Evolutionary conservation across 2,888 invertebrate species (phyloP), one percentile per base, ranked within the genome.

Genomic region (Drosophila neutralis): DNA sequence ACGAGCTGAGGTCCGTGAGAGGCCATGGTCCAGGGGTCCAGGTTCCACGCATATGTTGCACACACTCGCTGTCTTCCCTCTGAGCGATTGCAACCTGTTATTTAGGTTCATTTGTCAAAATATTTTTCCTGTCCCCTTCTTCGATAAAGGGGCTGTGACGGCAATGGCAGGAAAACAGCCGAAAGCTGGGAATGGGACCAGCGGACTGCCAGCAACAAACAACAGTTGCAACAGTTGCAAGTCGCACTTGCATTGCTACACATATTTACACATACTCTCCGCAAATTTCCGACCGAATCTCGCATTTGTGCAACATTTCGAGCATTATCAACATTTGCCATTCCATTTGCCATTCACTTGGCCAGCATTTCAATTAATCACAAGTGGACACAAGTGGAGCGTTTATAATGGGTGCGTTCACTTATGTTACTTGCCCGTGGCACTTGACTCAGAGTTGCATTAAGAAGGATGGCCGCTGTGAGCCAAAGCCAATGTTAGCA

Each of bases 51-150:
- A 81, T 69, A 72, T 78, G 82, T 53, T 59, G 63, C 61, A 53
- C 60, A 65, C 79, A 36, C 42, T 40, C 29, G 36, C 35, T 36
- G 63, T 45, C 56, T 59, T 65, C 65, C 62, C 79, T 78, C 70
- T 73, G 78, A 87, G 88, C 87, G 89, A 89, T 83, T 92, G 90
- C 92, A 93, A 93, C 93, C 93, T 93, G 93, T 93, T 93, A 93
- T 93, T 93, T 93, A 87, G 91, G 85, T 92, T 93, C 93, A 93
- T 93, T 93, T 93, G 93, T 93, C 93, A 93, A 93, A 93, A 92
- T 92, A 91, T 90, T 82, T 90, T 90, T 90, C 89, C 78, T 82
- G 80, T 87, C 80, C 87, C 85, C 85, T 68, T 67, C 56, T 75
- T 89, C 74, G 68, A 87, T 82, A 77, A 73, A 83, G 81, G 77